Base-by-base conservation (phyloP, 2,888 invertebrate species). In the Tachina grossa region DNA sequence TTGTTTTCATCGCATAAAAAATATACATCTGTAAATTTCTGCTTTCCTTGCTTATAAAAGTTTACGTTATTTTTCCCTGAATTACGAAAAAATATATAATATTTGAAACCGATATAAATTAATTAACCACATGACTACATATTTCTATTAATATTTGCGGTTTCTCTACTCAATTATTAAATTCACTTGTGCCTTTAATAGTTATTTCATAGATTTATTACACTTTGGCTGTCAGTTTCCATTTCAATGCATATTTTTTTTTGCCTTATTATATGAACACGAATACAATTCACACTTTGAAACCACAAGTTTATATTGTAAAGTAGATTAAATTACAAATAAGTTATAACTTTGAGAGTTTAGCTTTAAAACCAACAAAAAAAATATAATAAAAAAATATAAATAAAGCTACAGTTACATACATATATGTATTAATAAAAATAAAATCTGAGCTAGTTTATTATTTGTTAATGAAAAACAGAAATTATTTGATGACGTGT, bases 121-220 rank as follows among this genome's bases (percentile, higher is more conserved):
- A 71, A 63, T 71, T 43, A 79, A 71, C 78, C 78, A 39, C 78
- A 63, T 41, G 55, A 43, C 9, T 19, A 43, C 14, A 51, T 49
- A 63, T 47, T 61, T 53, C 43, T 39, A 41, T 78, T 39, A 43
- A 45, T 47, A 79, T 22, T 72, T 72, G 79, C 41, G 79, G 79
- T 79, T 79, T 65, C 41, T 59, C 43, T 10, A 77, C 14, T 16
- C 39, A 59, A 13, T 41, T 66, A 55, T 31, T 53, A 31, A 53
- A 65, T 59, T 16, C 78, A 79, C 78, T 63, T 79, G 78, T 71
- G 61, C 51, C 16, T 43, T 51, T 11, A 77, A 77, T n/a, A 78
- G 45, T 69, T 45, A 51, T 69, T 49, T 66, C 31, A 47, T 51
- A 53, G 51, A 69, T 71, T 71, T 47, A 45, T 55, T 79, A 63